Conservation (phyloP, 2,113 vertebrate genomes). For the Abramis brama region DNA sequence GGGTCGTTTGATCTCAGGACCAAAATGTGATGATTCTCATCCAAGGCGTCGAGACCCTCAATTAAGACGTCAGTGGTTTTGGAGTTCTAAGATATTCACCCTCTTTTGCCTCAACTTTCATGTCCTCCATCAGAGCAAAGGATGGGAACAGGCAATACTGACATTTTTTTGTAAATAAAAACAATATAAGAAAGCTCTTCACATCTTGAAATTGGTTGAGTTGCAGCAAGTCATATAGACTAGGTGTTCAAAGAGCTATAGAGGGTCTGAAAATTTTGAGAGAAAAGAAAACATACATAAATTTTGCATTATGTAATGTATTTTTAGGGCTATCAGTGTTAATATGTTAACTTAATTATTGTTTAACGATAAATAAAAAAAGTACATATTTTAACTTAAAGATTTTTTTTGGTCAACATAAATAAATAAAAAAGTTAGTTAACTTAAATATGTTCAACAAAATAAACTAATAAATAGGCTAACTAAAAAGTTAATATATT, state of each 20-base stretch:
- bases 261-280: too few relatives aligned
- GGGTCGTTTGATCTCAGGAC: conserved; percentile 9
- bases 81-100: not conserved
- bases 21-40: conserved; percentile 25
- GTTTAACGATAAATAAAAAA: too few relatives aligned
- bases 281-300: too few relatives aligned
- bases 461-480: not conserved
- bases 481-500: too few relatives aligned
- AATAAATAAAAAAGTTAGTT: not conserved
- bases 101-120: not conserved
- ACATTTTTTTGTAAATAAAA: not conserved
- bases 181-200: not conserved
- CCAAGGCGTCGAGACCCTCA: conserved; percentile 30
- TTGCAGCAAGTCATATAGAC: not conserved
- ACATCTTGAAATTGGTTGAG: not conserved
- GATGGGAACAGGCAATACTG: not conserved
- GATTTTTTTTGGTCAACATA: not conserved
- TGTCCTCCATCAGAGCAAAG: not conserved
- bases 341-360: too few relatives aligned
- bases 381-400: too few relatives aligned
- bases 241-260: too few relatives aligned
- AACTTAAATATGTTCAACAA: not conserved
- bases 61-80: conserved; percentile 31
- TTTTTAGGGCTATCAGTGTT: too few relatives aligned
- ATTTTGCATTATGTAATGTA: too few relatives aligned